Evolutionary conservation across 92 coral and sea anemone genomes (phyloP), one percentile per base, ranked within the genome.

Genomic region (Porites lobata): DNA sequence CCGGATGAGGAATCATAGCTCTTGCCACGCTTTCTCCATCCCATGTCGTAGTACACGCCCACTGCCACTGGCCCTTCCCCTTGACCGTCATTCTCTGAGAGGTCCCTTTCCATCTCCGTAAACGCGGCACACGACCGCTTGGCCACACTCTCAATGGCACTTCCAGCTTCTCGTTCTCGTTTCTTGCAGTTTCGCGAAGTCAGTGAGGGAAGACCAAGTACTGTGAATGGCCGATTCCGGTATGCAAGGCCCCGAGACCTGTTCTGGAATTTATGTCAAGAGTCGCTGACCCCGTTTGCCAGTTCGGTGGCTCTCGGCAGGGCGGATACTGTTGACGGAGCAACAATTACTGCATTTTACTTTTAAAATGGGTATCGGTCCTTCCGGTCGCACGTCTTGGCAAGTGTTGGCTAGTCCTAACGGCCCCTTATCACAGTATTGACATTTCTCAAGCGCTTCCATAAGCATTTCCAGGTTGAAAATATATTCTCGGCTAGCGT

Each of bases 21-120:
- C 8, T 56, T 62, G 47, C 75, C 74, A 18, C 88, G 43, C 75
- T 85, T 85, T 43, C 82, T 8, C 88, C 88, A 85, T 38, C 75
- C 82, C 88, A 85, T 85, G 50, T 85, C 88, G 67, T 74, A 64
- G 7, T 81, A 87, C 72, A 80, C 91, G 53, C 79, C 73, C 86
- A 79, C 80, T 1, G 52, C 74, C 75, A 65, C 81, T 11, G 17
- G 8, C 21, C 8, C 82, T 1, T 38, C 63, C 72, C 21, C 82
- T 26, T 83, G 56, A 7, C 19, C 9, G 26, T 56, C 68, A 7
- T 50, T 22, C 7, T 4, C 58, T 1, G 86, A 58, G 20, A 88
- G 77, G 2, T 9, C 21, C 24, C 38, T 82, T 82, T 82, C 86
- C 21, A 12, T 11, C 54, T 38, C 75, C 61, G 68, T 81, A 65